phyloP scores from a whole-genome alignment of 2,113 vertebrate species.

The Saimiri boliviensis region DNA sequence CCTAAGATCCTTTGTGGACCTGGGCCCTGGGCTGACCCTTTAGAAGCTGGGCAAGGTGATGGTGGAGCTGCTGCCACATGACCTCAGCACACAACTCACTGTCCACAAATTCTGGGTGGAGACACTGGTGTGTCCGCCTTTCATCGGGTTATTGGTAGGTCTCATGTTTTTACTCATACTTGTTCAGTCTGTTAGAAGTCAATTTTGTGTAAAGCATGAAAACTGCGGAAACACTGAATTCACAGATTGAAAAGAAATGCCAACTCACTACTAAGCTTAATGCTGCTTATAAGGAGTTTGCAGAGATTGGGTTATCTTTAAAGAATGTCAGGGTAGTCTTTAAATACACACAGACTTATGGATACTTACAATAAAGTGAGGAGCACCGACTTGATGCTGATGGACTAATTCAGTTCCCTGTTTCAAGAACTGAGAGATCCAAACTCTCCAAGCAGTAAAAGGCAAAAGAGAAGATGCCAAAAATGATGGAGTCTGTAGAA shows the following conservation, averaged over 20 bases:
- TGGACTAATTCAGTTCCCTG: background rate
- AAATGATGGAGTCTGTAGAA: background rate
- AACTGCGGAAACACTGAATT: background rate
- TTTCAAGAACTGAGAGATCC: background rate
- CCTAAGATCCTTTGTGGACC: background rate
- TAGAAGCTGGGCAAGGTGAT: background rate
- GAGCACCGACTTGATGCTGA: background rate
- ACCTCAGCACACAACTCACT: background rate
- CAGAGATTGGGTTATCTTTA: background rate
- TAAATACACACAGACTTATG: background rate
- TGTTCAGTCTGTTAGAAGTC: background rate
- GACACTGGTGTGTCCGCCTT: background rate
- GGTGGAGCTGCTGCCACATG: background rate
- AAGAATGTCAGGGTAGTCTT: background rate
- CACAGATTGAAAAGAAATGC: background rate
- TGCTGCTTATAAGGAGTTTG: background rate
- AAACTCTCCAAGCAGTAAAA: background rate
- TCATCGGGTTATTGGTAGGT: background rate
- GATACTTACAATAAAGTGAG: background rate
- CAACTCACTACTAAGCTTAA: background rate
- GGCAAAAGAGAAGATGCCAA: no score
- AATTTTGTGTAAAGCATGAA: background rate
- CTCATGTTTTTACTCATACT: background rate
- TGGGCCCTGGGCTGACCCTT: background rate
- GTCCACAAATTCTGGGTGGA: background rate